Conservation (phyloP, 2,888 invertebrate genomes). For the Oligia fasciuncula region DNA sequence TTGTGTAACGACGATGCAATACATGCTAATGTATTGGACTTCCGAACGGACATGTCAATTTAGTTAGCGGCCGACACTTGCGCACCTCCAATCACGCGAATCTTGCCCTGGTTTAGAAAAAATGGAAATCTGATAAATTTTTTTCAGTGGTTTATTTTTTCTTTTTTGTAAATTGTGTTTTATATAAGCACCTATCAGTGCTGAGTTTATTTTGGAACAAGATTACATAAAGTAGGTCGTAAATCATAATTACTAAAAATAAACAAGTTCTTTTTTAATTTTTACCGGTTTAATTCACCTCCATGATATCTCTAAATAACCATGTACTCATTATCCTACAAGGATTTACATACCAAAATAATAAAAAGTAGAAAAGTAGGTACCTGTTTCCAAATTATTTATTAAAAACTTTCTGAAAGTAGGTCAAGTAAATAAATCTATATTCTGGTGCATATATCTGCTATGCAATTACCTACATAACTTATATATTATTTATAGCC, state of each 20-base stretch:
- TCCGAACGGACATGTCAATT: slow-evolving; percentile 85
- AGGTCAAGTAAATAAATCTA: slow-evolving; percentile 51
- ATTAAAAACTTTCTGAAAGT: slow-evolving; percentile 26
- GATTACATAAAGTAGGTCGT: neutral
- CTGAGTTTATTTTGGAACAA: neutral
- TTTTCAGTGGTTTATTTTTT: neutral
- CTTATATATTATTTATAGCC: slow-evolving; percentile 46
- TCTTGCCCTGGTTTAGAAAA: slow-evolving; percentile 22
- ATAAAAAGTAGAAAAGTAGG: slow-evolving; percentile 30
- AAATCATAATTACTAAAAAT: slow-evolving; percentile 1
- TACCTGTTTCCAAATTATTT: slow-evolving; percentile 31
- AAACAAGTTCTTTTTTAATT: neutral
- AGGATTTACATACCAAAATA: slow-evolving; percentile 24
- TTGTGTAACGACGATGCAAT: slow-evolving; percentile 83
- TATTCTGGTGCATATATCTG: slow-evolving; percentile 32
- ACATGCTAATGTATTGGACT: slow-evolving; percentile 83
- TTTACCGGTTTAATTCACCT: slow-evolving; percentile 10
- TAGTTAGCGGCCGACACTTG: slow-evolving; percentile 68
- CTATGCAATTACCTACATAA: slow-evolving; percentile 44
- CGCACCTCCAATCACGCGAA: slow-evolving; percentile 25
- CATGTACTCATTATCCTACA: slow-evolving; percentile 10
- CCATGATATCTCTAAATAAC: slow-evolving; percentile 9
- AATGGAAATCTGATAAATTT: neutral
- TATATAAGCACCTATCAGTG: neutral
- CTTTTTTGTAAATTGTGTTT: slow-evolving; percentile 4